A percentile compares a stretch with the other conserved stretches of the same genome.
Conservation (phyloP, 2,113 vertebrate species). For the Ceratotherium simum region DNA sequence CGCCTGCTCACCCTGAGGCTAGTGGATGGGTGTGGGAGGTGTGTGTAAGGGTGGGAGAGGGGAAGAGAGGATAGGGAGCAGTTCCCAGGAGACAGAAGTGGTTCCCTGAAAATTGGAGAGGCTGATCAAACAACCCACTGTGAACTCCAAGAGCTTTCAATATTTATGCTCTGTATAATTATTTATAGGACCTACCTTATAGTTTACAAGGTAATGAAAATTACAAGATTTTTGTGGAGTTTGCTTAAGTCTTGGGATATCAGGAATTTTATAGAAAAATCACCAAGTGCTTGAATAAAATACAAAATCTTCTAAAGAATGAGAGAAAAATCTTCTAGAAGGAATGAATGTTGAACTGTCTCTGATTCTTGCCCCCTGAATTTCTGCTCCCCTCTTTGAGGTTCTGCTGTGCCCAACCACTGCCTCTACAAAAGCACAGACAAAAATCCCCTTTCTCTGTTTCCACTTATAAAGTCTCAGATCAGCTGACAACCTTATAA, state of each 20-base stretch:
- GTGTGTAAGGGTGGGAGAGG: rapidly evolving
- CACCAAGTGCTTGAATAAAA: neutral
- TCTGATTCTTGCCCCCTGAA: neutral
- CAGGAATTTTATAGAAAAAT: neutral
- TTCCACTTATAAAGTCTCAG: slow-evolving; percentile 13
- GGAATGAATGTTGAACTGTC: neutral
- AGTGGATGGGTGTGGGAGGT: no score
- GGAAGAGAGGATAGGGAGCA: no score
- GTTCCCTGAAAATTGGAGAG: neutral
- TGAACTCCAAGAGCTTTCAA: neutral
- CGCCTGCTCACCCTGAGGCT: neutral
- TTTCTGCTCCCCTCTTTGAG: neutral
- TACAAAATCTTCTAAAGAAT: neutral
- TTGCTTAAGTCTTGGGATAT: neutral
- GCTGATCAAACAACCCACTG: neutral
- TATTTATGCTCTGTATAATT: neutral
- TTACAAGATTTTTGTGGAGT: neutral
- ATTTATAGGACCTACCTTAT: neutral
- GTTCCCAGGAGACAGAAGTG: slow-evolving; percentile 23
- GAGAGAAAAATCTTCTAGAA: slow-evolving; percentile 27
- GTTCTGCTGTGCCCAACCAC: neutral
- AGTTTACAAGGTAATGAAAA: neutral
- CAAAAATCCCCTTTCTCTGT: neutral
- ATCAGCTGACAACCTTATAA: neutral
- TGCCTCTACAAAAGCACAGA: neutral